Evolutionary conservation across 35 echinoderm and acorn worm species (phyloP), one percentile per base, ranked within the genome.

Genomic region (Stichopus chloronotus): DNA sequence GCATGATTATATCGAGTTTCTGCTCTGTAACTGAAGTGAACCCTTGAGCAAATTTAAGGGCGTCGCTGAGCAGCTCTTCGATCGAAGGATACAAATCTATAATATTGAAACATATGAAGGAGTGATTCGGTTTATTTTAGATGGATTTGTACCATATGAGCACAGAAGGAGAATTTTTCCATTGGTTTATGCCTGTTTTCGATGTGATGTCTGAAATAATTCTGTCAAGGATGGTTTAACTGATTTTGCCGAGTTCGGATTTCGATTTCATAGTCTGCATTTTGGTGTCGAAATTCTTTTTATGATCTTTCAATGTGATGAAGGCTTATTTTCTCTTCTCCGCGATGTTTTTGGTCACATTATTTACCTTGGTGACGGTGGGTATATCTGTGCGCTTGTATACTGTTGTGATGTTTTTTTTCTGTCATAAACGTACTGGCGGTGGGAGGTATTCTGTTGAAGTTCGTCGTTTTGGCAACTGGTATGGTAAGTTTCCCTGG

Each of bases 241-340:
- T 91, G 17, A 91, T 91, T 91, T 24, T 78, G 2, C 71, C 87
- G 4, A 90, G 13, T 53, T 71, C 25, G 59, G 24, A 74, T 90
- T 90, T 13, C 2, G 87, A 4, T 74, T 90, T 8, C 76, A 5
- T 90, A 90, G 24, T 4, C 87, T 23, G 63, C 63, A 74, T 13
- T 23, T 90, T 14, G 87, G 87, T 12, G 69, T 90, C 3, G 25
- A 74, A 74, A 53, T 74, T 90, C 0, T 16, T 11, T 4, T 90
- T 90, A 52, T 90, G 87, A 74, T 90, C 87, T 7, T 90, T 90
- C 9, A 90, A 6, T 10, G 87, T 90, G 1, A 90, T 90, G 63
- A 90, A 90, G 25, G 87, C 87, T 20, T 90, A 1, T 25, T 22
- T 90, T 52, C 20, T 90, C 1, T 90, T 20, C 25, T 74, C 20